Base-by-base conservation (phyloP, 1,140 invertebrate species). In the Drosophila pruinosa region DNA sequence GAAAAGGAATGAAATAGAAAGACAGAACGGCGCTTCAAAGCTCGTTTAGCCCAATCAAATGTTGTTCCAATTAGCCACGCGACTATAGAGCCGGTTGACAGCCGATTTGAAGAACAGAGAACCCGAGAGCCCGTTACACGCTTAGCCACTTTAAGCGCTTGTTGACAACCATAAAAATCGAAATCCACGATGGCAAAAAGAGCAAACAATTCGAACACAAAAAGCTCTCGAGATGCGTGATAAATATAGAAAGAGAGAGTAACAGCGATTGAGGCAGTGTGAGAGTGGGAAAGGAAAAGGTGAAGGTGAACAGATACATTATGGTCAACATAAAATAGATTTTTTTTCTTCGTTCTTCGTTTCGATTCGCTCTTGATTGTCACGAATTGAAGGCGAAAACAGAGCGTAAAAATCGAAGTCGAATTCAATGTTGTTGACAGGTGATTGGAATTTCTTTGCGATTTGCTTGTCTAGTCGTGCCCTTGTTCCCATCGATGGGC, bases 141-240 rank as follows among this genome's bases (percentile, higher is more conserved):
- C 28, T 71, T 65, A 65, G 61, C 68, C 68, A 71, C 68, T 71
- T 71, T 71, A 57, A 71, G 52, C 61, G 61, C 61, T 71, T 57
- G 68, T 71, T 71, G 68, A 64, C 68, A 61, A 31, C 68, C 61
- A 65, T 65, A 71, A 71, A 71, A 71, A 64, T 70, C 67, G 48
- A 64, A 70, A 71, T 65, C 41, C 52, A 57, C 26, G 12, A 10
- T 38, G 28, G 17, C 19, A 43, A 31, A 45, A 31, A 47, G 26
- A 36, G 24, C 43, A 70, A 53, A 54, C 57, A 65, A 71, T 31
- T 57, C 24, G 24, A 71, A 24, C 34, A 39, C 24, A 34, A 53
- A 53, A 53, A 54, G 31, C 50, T n/a, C 53, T 65, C 21, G 38
- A 41, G 19, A 24, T 7, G 22, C 22, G 24, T 47, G 38, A 24